A percentile compares a stretch with the other conserved stretches of the same genome.
Evolutionary conservation across 2,113 vertebrate species (phyloP).

Genomic region (Anas platyrhynchos): DNA sequence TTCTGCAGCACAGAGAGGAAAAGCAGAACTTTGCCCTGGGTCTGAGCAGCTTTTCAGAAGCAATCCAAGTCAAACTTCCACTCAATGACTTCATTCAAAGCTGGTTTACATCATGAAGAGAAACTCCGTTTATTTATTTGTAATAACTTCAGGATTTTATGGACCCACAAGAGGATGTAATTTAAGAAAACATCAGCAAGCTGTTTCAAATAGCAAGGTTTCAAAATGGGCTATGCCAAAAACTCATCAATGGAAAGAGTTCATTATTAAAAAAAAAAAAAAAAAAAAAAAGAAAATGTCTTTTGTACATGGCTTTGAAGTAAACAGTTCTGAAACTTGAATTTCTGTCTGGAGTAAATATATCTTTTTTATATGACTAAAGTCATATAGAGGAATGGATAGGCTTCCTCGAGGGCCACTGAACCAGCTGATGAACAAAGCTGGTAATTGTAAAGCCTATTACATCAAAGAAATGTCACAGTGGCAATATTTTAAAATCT

Average conservation of each 20-base stretch:
- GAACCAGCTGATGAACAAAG: not conserved
- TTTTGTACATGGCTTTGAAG: constrained; percentile 24
- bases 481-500: not conserved
- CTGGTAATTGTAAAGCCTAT: not conserved
- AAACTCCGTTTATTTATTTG: constrained; percentile 81
- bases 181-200: constrained; percentile 81
- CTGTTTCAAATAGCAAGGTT: constrained; percentile 70
- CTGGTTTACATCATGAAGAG: constrained; percentile 81
- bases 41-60: constrained; percentile 70
- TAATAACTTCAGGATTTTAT: constrained; percentile 81
- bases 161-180: constrained; percentile 77
- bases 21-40: constrained; percentile 62
- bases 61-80: constrained; percentile 81
- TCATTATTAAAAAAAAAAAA: constrained; percentile 51
- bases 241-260: constrained; percentile 52
- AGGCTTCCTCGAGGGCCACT: not conserved
- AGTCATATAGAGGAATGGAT: not conserved
- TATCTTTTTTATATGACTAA: constrained; percentile 12
- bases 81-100: constrained; percentile 82
- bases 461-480: not conserved
- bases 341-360: constrained; percentile 34
- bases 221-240: constrained; percentile 56
- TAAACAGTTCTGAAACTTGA: constrained; percentile 12
- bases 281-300: not conserved
- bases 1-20: constrained; percentile 52